phyloP scores from a whole-genome alignment of 2,888 invertebrate genomes.

The Criorhina ranunculi region DNA sequence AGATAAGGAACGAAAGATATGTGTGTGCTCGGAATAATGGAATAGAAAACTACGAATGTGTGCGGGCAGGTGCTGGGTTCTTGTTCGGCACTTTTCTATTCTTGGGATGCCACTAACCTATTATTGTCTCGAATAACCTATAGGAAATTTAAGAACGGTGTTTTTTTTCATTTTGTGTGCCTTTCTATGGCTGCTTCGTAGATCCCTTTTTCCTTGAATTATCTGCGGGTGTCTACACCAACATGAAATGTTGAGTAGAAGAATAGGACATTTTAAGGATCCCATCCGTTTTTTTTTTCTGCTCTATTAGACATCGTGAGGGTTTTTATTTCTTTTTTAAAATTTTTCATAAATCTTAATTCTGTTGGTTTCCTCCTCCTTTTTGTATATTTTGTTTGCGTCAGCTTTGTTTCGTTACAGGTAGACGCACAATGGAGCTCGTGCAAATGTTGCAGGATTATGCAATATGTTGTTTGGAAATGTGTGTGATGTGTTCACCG shows the following conservation, averaged over 20 bases:
- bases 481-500: not conserved
- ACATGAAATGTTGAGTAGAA: constrained; percentile 42
- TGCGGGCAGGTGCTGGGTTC: constrained; percentile 70
- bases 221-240: constrained; percentile 65
- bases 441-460: constrained; percentile 37
- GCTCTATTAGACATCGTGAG: constrained; percentile 58
- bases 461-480: not conserved
- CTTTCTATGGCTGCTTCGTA: constrained; percentile 28
- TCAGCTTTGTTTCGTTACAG: constrained; percentile 42
- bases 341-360: constrained; percentile 37
- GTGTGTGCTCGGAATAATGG: constrained; percentile 31
- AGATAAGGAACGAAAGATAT: constrained; percentile 47
- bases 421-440: constrained; percentile 3
- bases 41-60: constrained; percentile 39
- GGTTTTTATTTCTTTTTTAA: constrained; percentile 37
- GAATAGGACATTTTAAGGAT: constrained; percentile 73
- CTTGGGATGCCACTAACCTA: constrained; percentile 49
- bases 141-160: constrained; percentile 49
- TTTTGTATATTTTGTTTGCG: constrained; percentile 5
- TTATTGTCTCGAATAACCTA: constrained; percentile 63
- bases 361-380: constrained; percentile 33
- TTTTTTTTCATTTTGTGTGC: constrained; percentile 34
- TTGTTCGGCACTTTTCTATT: constrained; percentile 57
- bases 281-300: constrained; percentile 66
- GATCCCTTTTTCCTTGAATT: constrained; percentile 69